Base-by-base conservation (phyloP, 2,888 invertebrate genomes). In the Tolmerus cingulatus region DNA sequence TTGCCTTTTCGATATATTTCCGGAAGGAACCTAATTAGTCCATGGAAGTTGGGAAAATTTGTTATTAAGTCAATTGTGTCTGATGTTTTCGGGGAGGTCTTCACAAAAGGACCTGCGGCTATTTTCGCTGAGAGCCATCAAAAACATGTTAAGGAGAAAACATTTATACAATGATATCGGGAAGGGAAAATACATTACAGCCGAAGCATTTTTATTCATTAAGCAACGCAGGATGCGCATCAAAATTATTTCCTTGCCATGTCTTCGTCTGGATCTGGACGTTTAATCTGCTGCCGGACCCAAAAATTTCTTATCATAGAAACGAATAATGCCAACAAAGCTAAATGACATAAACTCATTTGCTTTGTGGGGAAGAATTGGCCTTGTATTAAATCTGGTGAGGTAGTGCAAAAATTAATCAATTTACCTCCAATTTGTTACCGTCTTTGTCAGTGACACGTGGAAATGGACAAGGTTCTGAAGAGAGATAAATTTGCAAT, bases 131-230 rank as follows among this genome's bases (percentile, higher is more conserved):
- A 88, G 88, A 87, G 86, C 89, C 87, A 89, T 89, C 89, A 89
- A 89, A 89, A 88, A 85, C 88, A 89, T 87, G 88, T 89, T 88
- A 88, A 89, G 88, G 87, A 88, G 88, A 89, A 88, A 88, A 89
- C 88, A 89, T 88, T 89, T 87, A 86, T 88, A 84, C 87, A 86
- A 81, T 87, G 86, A 87, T 89, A 89, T 88, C 88, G 89, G 88
- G 88, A 88, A 88, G 88, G 88, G 88, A 89, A 66, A 87, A 82
- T 66, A 82, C 37, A 82, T 57, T 82, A 82, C 57, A 82, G 30
- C 23, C 55, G 37, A 19, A 34, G 82, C 34, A 82, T 82, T 82
- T 82, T 82, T 82, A 82, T 82, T 82, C 82, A 82, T 82, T 82
- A 82, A 82, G 37, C 23, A 66, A 55, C 57, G 57, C 82, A 82